Base-by-base conservation (phyloP, 2,797 vertebrate genomes). In the Spinus pinus region DNA sequence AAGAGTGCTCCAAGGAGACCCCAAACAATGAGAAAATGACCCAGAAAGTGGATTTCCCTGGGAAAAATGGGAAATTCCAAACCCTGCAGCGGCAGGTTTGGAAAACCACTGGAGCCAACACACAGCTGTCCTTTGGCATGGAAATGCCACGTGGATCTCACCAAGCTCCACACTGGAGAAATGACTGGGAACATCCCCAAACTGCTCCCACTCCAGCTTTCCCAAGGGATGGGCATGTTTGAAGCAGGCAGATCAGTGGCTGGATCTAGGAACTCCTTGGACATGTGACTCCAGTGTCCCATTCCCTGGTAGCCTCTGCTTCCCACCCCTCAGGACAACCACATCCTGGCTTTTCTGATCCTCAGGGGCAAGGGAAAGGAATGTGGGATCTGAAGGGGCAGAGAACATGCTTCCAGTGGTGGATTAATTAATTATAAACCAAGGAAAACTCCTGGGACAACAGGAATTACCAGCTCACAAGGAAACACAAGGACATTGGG, bases 151-250 rank as follows among this genome's bases (percentile, higher is more conserved):
- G 0, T 1, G 47, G 46, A 25, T 37, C 20, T 19, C 56, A 14
- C 19, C 11, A 1, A 60, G 72, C 24, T 27, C 80, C 30, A 8
- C 5, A 1, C 10, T 1, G 0, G n/a, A 8, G 4, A 7, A 51
- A 33, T 0, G 12, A 31, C 0, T 11, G 2, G 58, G 21, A 50
- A 7, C 2, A 1, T 1, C 35, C 6, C 4, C 3, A 2, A 0
- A 35, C 4, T 17, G 46, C 64, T n/a, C 56, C 61, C 16, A 0
- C 14, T 39, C 44, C 50, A 23, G 24, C 13, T 46, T 31, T 14
- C 23, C 4, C 21, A 37, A 25, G 15, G 14, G 30, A 15, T 14
- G 10, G 1, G 71, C 14, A 7, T 42, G 27, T 37, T 3, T 37
- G 70, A 73, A 84, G 64, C 6, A 19, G 15, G 24, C 24, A 66